These are phyloP conservation scores for Nymphalis c-album DNA, from an alignment of 2,888 invertebrate genomes.

Conservation along the genomic window DNA sequence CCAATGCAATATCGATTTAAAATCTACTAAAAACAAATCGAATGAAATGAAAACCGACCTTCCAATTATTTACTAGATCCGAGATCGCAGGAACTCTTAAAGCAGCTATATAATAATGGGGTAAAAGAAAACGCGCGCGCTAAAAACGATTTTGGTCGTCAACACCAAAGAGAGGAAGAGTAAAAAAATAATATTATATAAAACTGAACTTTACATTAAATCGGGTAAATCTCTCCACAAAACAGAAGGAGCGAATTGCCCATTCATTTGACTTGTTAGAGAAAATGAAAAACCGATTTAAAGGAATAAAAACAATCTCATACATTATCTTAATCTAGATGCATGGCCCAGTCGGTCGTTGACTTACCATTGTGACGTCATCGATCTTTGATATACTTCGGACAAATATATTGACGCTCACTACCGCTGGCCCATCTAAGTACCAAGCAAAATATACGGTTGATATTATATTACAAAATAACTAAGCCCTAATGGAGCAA, in stretches of 20 bases:
- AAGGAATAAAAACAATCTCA: constrained; percentile 49
- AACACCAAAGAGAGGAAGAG: constrained; percentile 73
- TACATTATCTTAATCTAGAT: constrained; percentile 65
- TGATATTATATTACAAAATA: constrained; percentile 57
- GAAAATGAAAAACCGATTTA: constrained; percentile 54
- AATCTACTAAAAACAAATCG: constrained; percentile 40
- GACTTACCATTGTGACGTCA: constrained; percentile 99
- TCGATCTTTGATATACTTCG: constrained; percentile 99
- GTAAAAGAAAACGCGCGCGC: constrained; percentile 47
- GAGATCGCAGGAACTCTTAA: constrained; percentile 19
- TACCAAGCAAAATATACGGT: constrained; percentile 79
- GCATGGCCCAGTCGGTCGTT: constrained; percentile 65
- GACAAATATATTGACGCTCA: constrained; percentile 98
- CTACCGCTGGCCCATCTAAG: constrained; percentile 95
- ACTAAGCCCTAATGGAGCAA: constrained; percentile 61
- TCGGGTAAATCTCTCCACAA: constrained; percentile 70
- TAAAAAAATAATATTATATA: constrained; percentile 52
- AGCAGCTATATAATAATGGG: constrained; percentile 19
- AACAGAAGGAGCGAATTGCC: constrained; percentile 68
- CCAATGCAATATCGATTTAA: constrained; percentile 33
- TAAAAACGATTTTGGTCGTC: constrained; percentile 82
- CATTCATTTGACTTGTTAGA: constrained; percentile 79
- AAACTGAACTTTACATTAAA: constrained; percentile 56
- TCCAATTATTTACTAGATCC: constrained; percentile 24
- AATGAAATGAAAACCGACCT: constrained; percentile 30